phyloP scores from a whole-genome alignment of 1,140 invertebrate species.

The Lepidostoma basale region DNA sequence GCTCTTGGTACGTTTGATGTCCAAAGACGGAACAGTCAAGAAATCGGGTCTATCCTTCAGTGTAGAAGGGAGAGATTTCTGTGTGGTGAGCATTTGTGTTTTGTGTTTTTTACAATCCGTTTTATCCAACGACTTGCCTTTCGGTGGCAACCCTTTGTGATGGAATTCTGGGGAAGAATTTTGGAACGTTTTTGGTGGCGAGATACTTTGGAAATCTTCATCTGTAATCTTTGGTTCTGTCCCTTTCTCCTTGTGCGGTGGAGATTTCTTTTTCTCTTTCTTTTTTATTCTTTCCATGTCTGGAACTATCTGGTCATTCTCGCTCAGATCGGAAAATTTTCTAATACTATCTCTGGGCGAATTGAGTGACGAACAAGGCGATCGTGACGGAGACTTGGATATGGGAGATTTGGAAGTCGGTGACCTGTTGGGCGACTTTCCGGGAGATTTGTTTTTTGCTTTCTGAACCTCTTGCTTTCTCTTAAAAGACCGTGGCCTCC shows the following conservation, averaged over 20 bases:
- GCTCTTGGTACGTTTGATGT: slow-evolving; percentile 67
- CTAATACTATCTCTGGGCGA: slow-evolving; percentile 60
- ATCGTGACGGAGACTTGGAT: slow-evolving; percentile 60
- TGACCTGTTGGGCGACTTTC: slow-evolving; percentile 39
- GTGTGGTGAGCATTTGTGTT: slow-evolving; percentile 53
- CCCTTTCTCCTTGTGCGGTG: slow-evolving; percentile 54
- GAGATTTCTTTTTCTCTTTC: slow-evolving; percentile 59
- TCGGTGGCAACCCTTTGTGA: slow-evolving; percentile 45
- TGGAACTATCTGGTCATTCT: slow-evolving; percentile 66
- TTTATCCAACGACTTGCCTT: slow-evolving; percentile 58
- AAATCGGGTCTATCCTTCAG: slow-evolving; percentile 60
- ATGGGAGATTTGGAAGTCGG: slow-evolving; percentile 55
- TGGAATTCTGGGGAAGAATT: slow-evolving; percentile 17
- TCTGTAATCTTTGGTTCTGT: slow-evolving; percentile 54
- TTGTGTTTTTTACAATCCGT: slow-evolving; percentile 56
- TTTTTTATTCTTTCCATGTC: slow-evolving; percentile 63
- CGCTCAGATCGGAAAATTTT: slow-evolving; percentile 60
- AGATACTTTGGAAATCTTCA: slow-evolving; percentile 48
- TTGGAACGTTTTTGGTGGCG: slow-evolving; percentile 38
- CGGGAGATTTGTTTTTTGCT: slow-evolving; percentile 48
- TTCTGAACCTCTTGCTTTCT: slow-evolving; percentile 57
- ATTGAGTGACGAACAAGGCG: slow-evolving; percentile 59
- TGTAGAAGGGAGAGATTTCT: slow-evolving; percentile 60
- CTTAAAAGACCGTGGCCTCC: slow-evolving; percentile 59
- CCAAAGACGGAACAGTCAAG: slow-evolving; percentile 60